Evolutionary conservation across 2,113 vertebrate genomes (phyloP).

Genomic region (Macquaria australasica): DNA sequence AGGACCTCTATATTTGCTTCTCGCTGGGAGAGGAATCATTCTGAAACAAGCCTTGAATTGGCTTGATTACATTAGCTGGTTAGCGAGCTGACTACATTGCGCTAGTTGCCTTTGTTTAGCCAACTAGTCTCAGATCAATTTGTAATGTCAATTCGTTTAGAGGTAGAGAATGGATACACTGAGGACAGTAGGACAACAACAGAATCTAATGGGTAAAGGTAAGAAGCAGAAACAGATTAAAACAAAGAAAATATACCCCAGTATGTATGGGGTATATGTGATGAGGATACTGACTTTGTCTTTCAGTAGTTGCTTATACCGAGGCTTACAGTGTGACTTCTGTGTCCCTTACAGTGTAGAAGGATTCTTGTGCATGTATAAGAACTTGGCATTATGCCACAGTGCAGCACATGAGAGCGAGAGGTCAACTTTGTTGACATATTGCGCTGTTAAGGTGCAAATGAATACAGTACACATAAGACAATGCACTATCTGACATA

Average conservation of each 20-base stretch:
- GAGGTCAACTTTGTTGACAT: conserved; percentile 43
- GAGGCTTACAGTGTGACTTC: background rate
- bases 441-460: background rate
- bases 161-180: background rate
- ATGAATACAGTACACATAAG: background rate
- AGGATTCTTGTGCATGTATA: background rate
- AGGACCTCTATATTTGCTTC: background rate
- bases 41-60: background rate
- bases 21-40: background rate
- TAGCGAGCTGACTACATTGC: background rate
- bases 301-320: background rate
- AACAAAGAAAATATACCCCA: background rate
- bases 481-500: background rate
- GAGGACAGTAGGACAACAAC: background rate
- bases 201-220: background rate
- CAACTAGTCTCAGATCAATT: background rate
- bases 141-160: background rate
- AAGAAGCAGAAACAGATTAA: background rate
- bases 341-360: background rate
- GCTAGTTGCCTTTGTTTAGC: background rate
- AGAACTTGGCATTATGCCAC: conserved; percentile 18
- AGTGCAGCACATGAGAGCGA: conserved; percentile 9
- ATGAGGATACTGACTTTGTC: background rate
- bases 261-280: background rate
- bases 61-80: background rate